A percentile compares a stretch with the other conserved stretches of the same genome.
Conservation (phyloP, 2,888 invertebrate species). For the Euclidia mi region DNA sequence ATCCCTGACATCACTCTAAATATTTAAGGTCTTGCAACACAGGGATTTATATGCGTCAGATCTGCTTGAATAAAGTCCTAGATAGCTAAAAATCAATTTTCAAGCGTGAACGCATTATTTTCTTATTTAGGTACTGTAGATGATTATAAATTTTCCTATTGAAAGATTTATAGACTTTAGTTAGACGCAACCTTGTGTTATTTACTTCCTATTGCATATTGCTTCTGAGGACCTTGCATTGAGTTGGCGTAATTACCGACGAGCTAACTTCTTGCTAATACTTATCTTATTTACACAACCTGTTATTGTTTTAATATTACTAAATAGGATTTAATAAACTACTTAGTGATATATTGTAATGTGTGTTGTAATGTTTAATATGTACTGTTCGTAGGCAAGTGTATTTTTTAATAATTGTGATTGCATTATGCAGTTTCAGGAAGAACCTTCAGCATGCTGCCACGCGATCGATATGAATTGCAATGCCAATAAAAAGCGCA, state of each 20-base stretch:
- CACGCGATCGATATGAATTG: constrained; percentile 71
- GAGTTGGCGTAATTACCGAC: constrained; percentile 73
- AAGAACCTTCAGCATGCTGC: constrained; percentile 82
- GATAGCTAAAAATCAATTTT: background rate
- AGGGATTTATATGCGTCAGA: too few species aligned
- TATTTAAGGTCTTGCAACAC: too few species aligned
- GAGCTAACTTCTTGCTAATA: constrained; percentile 65
- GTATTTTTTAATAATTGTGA: constrained; percentile 13
- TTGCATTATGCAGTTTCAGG: constrained; percentile 61
- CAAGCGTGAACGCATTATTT: constrained; percentile 14
- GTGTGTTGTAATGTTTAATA: too few species aligned
- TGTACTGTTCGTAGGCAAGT: too few species aligned
- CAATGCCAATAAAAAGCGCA: constrained; percentile 65
- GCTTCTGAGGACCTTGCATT: constrained; percentile 79
- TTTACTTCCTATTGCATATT: constrained; percentile 83
- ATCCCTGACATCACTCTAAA: too few species aligned
- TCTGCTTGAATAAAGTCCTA: background rate
- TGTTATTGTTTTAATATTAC: constrained; percentile 41
- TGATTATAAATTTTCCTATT: constrained; percentile 62
- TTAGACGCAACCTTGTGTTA: constrained; percentile 73
- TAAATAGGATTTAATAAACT: constrained; percentile 27
- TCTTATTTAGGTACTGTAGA: constrained; percentile 39
- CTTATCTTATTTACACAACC: constrained; percentile 63
- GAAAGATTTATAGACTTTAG: constrained; percentile 71
- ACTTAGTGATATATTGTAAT: too few species aligned